These are phyloP conservation scores for Phengaris arion DNA, from an alignment of 2,888 invertebrate species.

Conservation along the genomic window DNA sequence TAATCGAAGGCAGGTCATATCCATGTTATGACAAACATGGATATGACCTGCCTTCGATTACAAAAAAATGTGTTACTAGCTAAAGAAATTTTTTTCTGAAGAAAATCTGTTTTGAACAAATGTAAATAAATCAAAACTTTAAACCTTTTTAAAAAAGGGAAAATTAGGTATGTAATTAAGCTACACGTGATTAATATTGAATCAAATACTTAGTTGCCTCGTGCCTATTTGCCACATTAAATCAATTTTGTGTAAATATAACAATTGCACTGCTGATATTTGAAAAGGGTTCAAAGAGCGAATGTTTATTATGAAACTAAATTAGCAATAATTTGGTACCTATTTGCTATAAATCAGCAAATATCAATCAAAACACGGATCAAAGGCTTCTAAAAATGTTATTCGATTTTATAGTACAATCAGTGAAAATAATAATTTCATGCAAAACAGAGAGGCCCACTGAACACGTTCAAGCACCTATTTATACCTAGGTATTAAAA, in stretches of 20 bases:
- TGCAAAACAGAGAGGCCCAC: not conserved
- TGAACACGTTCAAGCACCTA: not conserved
- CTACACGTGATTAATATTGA: not conserved
- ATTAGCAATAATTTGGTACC: conserved; percentile 9
- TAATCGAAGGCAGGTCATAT: no score
- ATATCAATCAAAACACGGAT: conserved; percentile 22
- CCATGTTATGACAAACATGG: no score
- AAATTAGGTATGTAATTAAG: not conserved
- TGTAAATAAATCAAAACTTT: not conserved
- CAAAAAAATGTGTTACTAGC: no score
- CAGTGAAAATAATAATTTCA: not conserved
- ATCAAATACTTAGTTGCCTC: not conserved
- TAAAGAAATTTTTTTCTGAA: no score
- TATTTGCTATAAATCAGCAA: not conserved
- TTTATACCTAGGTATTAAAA: no score
- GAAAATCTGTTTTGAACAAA: not conserved
- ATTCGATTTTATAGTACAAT: not conserved
- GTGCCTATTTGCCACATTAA: not conserved
- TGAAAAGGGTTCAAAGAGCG: conserved; percentile 21
- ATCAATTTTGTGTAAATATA: not conserved
- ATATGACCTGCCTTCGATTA: no score
- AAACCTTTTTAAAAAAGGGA: no score
- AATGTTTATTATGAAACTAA: not conserved
- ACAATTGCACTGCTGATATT: conserved; percentile 12
- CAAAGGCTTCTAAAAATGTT: not conserved